These are phyloP conservation scores for Ectemnius lituratus DNA, from an alignment of 2,888 invertebrate genomes.

Conservation along the genomic window DNA sequence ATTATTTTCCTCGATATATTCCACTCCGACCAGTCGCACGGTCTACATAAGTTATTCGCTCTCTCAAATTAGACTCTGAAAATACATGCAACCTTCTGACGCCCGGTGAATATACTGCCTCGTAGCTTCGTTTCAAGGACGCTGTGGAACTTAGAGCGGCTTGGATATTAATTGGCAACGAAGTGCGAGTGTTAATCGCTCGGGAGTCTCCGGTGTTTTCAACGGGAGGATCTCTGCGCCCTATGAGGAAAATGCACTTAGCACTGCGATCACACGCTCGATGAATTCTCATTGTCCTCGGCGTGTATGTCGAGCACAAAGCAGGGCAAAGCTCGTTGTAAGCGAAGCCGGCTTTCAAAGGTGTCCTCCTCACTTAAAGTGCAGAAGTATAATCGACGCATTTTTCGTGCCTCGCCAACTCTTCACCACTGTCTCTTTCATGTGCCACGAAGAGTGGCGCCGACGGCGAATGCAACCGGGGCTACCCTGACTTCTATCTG, in stretches of 20 bases:
- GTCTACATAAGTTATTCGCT: neutral
- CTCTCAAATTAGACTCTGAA: neutral
- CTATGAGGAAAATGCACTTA: neutral
- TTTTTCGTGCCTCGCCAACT: slow-evolving; percentile 22
- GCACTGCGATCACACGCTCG: neutral
- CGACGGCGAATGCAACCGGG: neutral
- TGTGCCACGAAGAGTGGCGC: slow-evolving; percentile 1
- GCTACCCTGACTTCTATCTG: slow-evolving; percentile 13
- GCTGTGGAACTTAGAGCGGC: too few species aligned
- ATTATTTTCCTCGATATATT: neutral
- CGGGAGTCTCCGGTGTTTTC: too few species aligned
- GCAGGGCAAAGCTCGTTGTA: slow-evolving; percentile 9
- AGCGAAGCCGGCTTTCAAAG: slow-evolving; percentile 44
- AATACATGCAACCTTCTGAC: slow-evolving; percentile 1
- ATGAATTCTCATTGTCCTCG: slow-evolving; percentile 7
- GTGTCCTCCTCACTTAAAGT: slow-evolving; percentile 29
- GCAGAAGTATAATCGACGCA: slow-evolving; percentile 35
- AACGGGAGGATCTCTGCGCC: too few species aligned
- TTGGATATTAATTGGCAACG: too few species aligned
- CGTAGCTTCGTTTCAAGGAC: neutral
- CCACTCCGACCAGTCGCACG: too few species aligned
- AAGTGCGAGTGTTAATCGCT: too few species aligned
- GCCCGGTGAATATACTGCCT: neutral
- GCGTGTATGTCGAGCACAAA: slow-evolving; percentile 17
- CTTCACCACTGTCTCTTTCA: slow-evolving; percentile 20